These are phyloP conservation scores for Mya arenaria DNA, from an alignment of 1,140 invertebrate genomes.

Conservation along the genomic window DNA sequence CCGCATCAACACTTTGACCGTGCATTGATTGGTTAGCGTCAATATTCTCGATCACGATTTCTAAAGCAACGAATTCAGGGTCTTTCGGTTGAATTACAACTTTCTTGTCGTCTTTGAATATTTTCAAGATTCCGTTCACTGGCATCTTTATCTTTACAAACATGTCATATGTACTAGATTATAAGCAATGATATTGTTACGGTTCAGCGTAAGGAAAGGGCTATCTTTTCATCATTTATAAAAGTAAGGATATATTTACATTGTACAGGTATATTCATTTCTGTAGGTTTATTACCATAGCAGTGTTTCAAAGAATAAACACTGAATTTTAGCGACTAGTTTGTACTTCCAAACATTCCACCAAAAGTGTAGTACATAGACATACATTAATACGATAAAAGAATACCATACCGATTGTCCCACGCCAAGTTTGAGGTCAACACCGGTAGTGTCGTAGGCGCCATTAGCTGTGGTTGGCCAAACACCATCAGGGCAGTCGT, in stretches of 20 bases:
- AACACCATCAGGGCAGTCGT: neutral
- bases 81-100: slow-evolving; percentile 9
- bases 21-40: neutral
- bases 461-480: slow-evolving; percentile 15
- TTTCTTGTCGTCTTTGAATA: neutral
- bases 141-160: slow-evolving; percentile 30
- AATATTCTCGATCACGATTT: slow-evolving; percentile 43
- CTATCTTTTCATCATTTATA: too few relatives aligned
- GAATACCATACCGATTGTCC: slow-evolving; percentile 29
- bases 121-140: slow-evolving; percentile 29
- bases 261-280: too few relatives aligned
- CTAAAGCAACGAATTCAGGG: slow-evolving; percentile 1
- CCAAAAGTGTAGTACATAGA: too few relatives aligned
- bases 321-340: too few relatives aligned
- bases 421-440: slow-evolving; percentile 4
- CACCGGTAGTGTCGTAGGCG: slow-evolving; percentile 7
- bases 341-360: too few relatives aligned
- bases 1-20: neutral
- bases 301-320: too few relatives aligned
- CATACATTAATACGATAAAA: too few relatives aligned
- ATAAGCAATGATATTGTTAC: too few relatives aligned
- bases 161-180: too few relatives aligned
- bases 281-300: too few relatives aligned
- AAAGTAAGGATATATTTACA: too few relatives aligned
- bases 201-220: too few relatives aligned